A percentile compares a stretch with the other conserved stretches of the same genome.
Conservation (phyloP, 2,797 vertebrate species). For the Bradypus variegatus region DNA sequence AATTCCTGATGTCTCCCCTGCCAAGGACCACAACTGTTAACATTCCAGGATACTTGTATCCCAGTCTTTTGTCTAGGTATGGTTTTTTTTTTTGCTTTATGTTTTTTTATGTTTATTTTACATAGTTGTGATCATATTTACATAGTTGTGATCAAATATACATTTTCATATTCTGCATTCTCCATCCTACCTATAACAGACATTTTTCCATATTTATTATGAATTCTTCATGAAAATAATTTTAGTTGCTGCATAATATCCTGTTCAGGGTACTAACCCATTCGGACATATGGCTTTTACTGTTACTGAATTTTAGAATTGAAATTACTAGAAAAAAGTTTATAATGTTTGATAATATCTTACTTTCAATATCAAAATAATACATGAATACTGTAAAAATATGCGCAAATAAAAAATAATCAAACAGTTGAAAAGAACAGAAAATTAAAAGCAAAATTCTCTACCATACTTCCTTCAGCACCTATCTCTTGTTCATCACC, state of each 20-base stretch:
- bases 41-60: neutral
- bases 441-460: neutral
- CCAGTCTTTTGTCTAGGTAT: neutral
- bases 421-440: neutral
- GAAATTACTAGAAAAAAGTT: neutral
- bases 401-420: neutral
- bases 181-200: neutral
- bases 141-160: neutral
- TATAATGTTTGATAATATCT: neutral
- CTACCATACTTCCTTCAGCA: neutral
- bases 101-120: neutral
- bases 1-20: neutral
- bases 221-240: neutral
- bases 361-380: neutral
- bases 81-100: neutral
- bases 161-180: neutral
- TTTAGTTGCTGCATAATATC: neutral
- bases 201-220: neutral
- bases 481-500: neutral
- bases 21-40: neutral
- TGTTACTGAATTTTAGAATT: neutral
- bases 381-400: neutral
- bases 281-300: neutral
- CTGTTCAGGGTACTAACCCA: neutral
- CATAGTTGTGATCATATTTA: neutral